Conservation (phyloP, 2,797 vertebrate genomes). For the Mormyrus hasselquistii region DNA sequence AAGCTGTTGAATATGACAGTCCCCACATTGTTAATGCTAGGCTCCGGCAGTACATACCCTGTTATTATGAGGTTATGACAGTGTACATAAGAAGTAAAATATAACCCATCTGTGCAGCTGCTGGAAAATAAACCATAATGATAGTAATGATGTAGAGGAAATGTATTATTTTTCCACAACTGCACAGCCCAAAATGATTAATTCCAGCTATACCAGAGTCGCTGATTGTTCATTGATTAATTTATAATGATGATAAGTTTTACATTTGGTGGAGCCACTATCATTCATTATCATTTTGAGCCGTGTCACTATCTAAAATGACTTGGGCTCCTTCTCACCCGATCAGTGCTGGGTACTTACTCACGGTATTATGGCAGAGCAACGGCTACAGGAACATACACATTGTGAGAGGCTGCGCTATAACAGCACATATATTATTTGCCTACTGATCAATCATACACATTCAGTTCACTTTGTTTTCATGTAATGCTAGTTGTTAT, state of each 20-base stretch:
- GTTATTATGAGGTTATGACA: neutral
- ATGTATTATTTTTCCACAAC: slow-evolving; percentile 1
- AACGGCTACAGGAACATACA: neutral
- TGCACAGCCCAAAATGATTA: neutral
- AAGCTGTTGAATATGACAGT: neutral
- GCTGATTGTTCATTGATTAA: slow-evolving; percentile 7
- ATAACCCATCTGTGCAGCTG: neutral
- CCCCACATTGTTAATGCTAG: neutral
- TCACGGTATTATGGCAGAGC: neutral
- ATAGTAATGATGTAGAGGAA: neutral
- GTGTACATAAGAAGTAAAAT: neutral
- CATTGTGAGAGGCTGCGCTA: neutral
- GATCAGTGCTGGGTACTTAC: neutral
- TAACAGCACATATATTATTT: neutral
- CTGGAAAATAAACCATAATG: neutral
- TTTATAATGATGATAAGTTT: neutral
- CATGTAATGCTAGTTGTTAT: neutral
- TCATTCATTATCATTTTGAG: neutral
- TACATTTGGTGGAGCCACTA: neutral
- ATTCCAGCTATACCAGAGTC: neutral
- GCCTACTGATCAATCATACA: neutral
- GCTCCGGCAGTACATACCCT: neutral
- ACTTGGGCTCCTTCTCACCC: neutral
- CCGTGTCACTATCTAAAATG: neutral
- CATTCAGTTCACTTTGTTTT: neutral